These are phyloP conservation scores for Notamacropus eugenii DNA, from an alignment of 2,797 vertebrate genomes.

Conservation along the genomic window DNA sequence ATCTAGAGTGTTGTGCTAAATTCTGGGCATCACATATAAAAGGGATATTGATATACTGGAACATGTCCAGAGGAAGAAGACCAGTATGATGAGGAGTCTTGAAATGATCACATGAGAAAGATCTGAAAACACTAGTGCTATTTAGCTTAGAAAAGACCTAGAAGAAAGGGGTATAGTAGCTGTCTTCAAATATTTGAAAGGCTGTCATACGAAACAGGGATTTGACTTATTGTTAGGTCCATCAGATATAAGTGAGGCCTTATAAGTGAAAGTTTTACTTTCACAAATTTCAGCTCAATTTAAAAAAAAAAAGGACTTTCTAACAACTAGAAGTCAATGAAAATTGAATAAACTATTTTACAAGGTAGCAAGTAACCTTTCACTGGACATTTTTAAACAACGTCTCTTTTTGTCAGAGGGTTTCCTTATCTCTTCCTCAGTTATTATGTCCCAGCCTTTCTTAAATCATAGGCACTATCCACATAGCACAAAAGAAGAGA, in stretches of 20 bases:
- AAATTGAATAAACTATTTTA: background rate
- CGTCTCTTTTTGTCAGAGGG: background rate
- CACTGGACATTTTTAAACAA: background rate
- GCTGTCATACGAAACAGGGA: background rate
- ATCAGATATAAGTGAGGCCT: background rate
- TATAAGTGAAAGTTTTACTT: background rate
- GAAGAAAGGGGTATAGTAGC: background rate
- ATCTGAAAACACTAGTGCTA: background rate
- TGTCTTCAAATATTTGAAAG: background rate
- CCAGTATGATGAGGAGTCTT: background rate
- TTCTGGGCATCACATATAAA: background rate
- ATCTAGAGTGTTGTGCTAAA: background rate
- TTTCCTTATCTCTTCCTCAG: background rate
- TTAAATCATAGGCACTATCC: background rate
- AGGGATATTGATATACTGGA: background rate
- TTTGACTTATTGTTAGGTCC: background rate
- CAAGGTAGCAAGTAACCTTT: background rate
- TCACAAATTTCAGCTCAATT: background rate
- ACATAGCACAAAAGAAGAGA: background rate
- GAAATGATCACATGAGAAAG: background rate
- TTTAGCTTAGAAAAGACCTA: background rate
- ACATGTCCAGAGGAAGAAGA: background rate
- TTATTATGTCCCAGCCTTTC: background rate
- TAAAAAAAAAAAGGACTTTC: background rate
- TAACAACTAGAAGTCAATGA: too few species aligned